phyloP scores from a whole-genome alignment of 2,113 vertebrate species.

The Cnemophilus loriae region DNA sequence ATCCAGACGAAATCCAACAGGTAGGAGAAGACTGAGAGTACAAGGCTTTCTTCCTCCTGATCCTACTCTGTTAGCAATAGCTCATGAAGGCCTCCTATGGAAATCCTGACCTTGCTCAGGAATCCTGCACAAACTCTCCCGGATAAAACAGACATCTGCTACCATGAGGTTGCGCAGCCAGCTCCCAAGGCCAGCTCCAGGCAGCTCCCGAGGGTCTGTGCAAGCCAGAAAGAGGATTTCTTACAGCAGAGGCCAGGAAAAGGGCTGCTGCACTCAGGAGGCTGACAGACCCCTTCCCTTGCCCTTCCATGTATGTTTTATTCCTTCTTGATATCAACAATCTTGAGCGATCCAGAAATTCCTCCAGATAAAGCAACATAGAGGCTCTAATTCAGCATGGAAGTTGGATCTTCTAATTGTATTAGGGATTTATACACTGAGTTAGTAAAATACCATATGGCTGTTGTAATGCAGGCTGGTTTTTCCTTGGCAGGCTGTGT shows the following conservation, averaged over 20 bases:
- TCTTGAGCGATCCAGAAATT: background rate
- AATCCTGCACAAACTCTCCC: background rate
- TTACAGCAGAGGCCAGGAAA: background rate
- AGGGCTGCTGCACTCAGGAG: background rate
- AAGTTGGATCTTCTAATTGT: slow-evolving; percentile 51
- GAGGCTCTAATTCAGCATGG: slow-evolving; percentile 7
- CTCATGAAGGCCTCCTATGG: background rate
- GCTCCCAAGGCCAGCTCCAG: background rate
- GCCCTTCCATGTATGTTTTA: background rate
- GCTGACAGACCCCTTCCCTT: background rate
- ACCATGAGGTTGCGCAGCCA: background rate
- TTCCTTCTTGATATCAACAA: background rate
- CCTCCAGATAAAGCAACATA: background rate
- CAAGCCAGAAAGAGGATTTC: background rate
- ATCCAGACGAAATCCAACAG: background rate
- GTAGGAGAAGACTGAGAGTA: background rate
- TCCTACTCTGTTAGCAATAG: background rate
- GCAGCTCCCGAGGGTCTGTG: background rate
- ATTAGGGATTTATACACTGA: slow-evolving; percentile 52
- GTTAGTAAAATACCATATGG: slow-evolving; percentile 54
- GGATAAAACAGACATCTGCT: background rate
- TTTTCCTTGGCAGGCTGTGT: slow-evolving; percentile 21
- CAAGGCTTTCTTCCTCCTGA: background rate
- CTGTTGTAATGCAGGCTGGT: background rate
- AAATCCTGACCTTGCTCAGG: background rate